Evolutionary conservation across 1,140 invertebrate genomes (phyloP).

Genomic region (Plutomurus gul): DNA sequence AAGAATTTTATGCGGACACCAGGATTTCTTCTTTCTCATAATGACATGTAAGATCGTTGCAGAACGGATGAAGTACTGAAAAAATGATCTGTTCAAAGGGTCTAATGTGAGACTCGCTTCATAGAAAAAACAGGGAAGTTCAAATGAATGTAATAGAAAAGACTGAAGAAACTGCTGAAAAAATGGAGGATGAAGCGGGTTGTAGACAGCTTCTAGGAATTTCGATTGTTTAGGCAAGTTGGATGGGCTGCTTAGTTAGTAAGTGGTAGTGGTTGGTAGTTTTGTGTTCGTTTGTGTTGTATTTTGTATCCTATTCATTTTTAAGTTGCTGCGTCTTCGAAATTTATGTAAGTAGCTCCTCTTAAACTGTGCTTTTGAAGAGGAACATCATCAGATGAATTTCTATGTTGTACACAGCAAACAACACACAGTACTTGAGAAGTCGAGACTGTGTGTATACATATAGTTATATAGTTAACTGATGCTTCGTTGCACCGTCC

Average conservation of each 20-base stretch:
- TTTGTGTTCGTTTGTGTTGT: background rate
- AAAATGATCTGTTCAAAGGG: background rate
- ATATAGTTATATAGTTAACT: too few relatives aligned
- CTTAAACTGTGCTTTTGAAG: background rate
- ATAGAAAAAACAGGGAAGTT: background rate
- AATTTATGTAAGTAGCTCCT: background rate
- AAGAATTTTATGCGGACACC: too few relatives aligned
- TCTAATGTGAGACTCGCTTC: too few relatives aligned
- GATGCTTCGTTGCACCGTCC: too few relatives aligned
- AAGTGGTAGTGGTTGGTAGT: too few relatives aligned
- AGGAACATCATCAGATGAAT: background rate
- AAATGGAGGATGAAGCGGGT: slow-evolving; percentile 13
- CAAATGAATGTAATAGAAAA: background rate
- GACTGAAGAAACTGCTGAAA: slow-evolving; percentile 1
- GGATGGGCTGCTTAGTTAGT: slow-evolving; percentile 1
- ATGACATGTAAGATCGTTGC: too few relatives aligned
- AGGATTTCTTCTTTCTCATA: too few relatives aligned
- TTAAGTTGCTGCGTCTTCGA: background rate
- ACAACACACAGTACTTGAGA: too few relatives aligned
- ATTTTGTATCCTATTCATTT: background rate
- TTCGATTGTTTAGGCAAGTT: slow-evolving; percentile 36
- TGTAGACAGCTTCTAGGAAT: slow-evolving; percentile 35
- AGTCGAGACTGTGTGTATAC: too few relatives aligned
- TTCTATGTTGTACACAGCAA: background rate
- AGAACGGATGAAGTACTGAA: background rate